Evolutionary conservation across 2,797 vertebrate species (phyloP).

Genomic region (Streptopelia turtur): DNA sequence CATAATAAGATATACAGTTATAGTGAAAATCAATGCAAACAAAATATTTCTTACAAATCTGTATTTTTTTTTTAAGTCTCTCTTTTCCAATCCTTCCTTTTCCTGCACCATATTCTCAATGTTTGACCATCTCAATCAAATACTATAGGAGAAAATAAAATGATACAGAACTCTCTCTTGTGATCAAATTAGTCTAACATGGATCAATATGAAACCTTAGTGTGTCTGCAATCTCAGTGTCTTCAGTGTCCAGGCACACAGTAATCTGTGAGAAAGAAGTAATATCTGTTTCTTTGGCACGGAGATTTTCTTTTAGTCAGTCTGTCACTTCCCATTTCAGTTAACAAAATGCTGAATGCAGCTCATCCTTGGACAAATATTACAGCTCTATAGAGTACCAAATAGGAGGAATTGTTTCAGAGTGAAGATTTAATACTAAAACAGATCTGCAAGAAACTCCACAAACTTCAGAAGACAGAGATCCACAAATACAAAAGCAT

Average conservation of each 20-base stretch:
- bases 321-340: conserved; percentile 90
- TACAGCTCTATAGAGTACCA: conserved; percentile 69
- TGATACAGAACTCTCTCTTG: conserved; percentile 54
- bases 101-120: not conserved
- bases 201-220: conserved; percentile 77
- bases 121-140: conserved; percentile 61
- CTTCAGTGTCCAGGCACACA: conserved; percentile 65
- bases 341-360: conserved; percentile 82
- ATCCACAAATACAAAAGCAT: not conserved
- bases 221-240: conserved; percentile 53
- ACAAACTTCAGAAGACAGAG: not conserved
- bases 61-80: not conserved
- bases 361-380: conserved; percentile 80
- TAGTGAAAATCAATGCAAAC: conserved; percentile 36
- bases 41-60: conserved; percentile 4
- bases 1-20: conserved; percentile 12
- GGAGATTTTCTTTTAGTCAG: conserved; percentile 85
- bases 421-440: conserved; percentile 45
- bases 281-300: conserved; percentile 81
- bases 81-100: not conserved
- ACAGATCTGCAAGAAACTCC: not conserved
- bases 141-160: conserved; percentile 36
- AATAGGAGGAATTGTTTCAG: conserved; percentile 59
- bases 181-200: conserved; percentile 79
- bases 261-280: conserved; percentile 74